Base-by-base conservation (phyloP, 2,888 invertebrate species). In the Lepidonotus clava region DNA sequence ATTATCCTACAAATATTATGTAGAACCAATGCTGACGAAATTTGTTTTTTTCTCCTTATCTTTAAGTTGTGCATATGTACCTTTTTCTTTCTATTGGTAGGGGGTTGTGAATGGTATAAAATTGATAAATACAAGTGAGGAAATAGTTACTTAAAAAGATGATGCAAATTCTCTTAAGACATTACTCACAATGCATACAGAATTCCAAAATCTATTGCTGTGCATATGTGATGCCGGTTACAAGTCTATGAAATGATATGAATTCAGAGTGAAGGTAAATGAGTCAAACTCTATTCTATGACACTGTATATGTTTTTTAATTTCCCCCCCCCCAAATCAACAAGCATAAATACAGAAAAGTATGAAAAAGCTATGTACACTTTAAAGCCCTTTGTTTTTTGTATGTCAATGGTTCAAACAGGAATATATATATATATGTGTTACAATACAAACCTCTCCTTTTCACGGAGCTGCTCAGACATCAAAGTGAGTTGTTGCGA, bases 401-500 rank as follows among this genome's bases (percentile, higher is more conserved):
- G 18, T 46, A 46, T 46, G 46, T 46, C 6, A 11, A 46, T 18
- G 18, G 46, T 6, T 46, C 8, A 46, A 18, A 46, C 6, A 46
- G 6, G 46, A 46, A 46, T 46, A 46, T 18, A 46, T 46, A n/a
- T 4, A 61, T 61, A 61, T 36, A 36, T 71, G 14, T 36, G 14
- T 36, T 71, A 34, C 51, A 46, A 80, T 41, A 94, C 93, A 92
- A 91, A 93, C 93, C 93, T 93, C 92, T 91, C 92, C 89, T 92
- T 93, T 88, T 93, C 92, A 89, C 91, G 90, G 36, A 94, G 90
- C 91, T 93, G 93, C 41, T 93, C 92, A 88, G 91, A 93, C 89
- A 93, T 89, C 89, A 92, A 88, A 51, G 92, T 91, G 89, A 93
- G 92, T 91, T 93, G 93, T 88, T 93, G 90, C 80, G 93, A 93